Conservation (phyloP, 2,888 invertebrate species). For the Drosophila kuntzei region DNA sequence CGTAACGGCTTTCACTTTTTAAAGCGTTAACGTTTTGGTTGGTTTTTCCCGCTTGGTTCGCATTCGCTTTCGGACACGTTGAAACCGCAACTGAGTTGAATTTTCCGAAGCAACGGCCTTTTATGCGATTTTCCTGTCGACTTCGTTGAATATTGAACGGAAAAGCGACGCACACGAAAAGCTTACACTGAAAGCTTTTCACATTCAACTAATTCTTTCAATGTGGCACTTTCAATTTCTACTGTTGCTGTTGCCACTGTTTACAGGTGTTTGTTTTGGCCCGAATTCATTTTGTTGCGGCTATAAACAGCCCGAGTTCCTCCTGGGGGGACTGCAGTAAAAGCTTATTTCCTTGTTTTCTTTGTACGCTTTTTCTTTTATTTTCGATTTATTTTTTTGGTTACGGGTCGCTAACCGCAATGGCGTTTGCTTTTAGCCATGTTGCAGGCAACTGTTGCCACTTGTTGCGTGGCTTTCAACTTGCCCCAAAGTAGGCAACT, state of each 20-base stretch:
- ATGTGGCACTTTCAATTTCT: conserved; percentile 21
- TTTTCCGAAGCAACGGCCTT: conserved; percentile 61
- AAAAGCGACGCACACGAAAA: conserved; percentile 49
- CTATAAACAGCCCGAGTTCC: conserved; percentile 20
- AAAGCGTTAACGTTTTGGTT: conserved; percentile 2
- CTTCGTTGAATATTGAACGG: conserved; percentile 71
- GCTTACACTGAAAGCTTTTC: conserved; percentile 46
- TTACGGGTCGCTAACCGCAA: conserved; percentile 50
- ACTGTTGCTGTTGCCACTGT: conserved; percentile 30
- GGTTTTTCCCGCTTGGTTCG: conserved; percentile 15
- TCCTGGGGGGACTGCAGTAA: conserved; percentile 11
- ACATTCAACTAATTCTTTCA: conserved; percentile 28
- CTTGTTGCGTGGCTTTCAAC: conserved; percentile 62
- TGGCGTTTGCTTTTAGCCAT: conserved; percentile 23
- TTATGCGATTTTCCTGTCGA: conserved; percentile 64
- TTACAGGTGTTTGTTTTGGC: conserved; percentile 79
- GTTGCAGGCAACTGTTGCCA: conserved; percentile 51
- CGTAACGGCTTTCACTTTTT: conserved; percentile 35
- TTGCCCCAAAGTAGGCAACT: conserved; percentile 26
- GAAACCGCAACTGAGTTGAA: conserved; percentile 75
- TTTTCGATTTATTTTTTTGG: conserved; percentile 6
- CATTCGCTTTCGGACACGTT: conserved; percentile 57
- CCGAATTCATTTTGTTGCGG: conserved; percentile 30
- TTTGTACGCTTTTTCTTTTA: not conserved
- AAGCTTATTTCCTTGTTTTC: conserved; percentile 39